phyloP scores from a whole-genome alignment of 1,140 invertebrate species.

The Drosophila lacertosa region DNA sequence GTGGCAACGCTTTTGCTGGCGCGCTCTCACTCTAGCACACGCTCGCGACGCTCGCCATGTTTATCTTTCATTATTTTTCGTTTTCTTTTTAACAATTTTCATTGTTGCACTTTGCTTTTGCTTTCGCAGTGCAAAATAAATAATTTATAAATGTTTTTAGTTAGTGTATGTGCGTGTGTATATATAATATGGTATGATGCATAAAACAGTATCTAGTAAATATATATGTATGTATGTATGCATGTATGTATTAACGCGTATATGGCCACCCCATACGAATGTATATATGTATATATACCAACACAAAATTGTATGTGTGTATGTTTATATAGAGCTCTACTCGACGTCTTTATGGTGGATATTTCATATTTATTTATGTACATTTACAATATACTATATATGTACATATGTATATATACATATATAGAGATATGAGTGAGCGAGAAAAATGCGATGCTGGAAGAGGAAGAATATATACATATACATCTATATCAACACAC shows the following conservation, averaged over 20 bases:
- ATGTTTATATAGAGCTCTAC: neutral
- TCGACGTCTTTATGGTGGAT: neutral
- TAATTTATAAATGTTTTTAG: slow-evolving; percentile 55
- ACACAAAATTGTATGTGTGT: neutral
- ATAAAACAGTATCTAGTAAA: neutral
- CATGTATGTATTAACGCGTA: neutral
- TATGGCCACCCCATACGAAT: neutral
- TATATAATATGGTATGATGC: neutral
- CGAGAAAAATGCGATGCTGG: no score
- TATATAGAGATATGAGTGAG: slow-evolving; percentile 20
- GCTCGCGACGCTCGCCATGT: neutral
- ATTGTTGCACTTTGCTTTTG: slow-evolving; percentile 45
- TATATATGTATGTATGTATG: neutral
- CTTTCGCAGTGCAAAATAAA: slow-evolving; percentile 60
- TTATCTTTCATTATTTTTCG: slow-evolving; percentile 26
- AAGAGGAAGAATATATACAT: neutral
- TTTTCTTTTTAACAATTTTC: slow-evolving; percentile 34
- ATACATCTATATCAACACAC: neutral
- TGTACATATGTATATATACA: slow-evolving; percentile 11
- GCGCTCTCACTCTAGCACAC: slow-evolving; percentile 3
- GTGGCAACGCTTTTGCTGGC: slow-evolving; percentile 26
- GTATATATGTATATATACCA: neutral
- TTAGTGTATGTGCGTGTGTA: neutral
- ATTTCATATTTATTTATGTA: slow-evolving; percentile 1
- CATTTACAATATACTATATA: no score